Percentiles rank a stretch among this genome's conserved stretches.
Conservation (phyloP, 2,113 vertebrate species). For the Myanophis thanlyinensis region DNA sequence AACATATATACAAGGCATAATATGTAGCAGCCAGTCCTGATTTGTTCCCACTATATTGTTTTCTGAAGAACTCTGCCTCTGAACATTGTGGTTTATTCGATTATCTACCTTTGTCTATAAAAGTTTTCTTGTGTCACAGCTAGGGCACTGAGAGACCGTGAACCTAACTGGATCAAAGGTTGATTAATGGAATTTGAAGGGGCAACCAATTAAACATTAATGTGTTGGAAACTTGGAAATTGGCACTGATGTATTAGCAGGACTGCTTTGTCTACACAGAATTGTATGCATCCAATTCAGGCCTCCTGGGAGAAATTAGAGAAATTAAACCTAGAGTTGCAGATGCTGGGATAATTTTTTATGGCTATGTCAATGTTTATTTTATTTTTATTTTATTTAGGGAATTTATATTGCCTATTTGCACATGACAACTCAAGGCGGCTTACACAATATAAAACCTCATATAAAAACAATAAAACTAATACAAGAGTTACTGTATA, state of each 20-base stretch:
- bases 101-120: background rate
- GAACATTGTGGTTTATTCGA: background rate
- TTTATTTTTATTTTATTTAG: too few species aligned
- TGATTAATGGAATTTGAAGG: background rate
- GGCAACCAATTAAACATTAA: background rate
- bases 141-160: background rate
- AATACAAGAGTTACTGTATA: too few species aligned
- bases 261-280: background rate
- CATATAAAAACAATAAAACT: too few species aligned
- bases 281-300: background rate
- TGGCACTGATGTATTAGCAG: background rate
- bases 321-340: too few species aligned
- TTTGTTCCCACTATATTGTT: background rate
- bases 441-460: too few species aligned
- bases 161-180: background rate
- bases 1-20: background rate
- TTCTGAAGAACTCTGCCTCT: background rate
- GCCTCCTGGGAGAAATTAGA: background rate
- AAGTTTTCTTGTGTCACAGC: background rate
- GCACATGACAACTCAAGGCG: too few species aligned
- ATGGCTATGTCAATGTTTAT: background rate
- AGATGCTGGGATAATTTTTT: background rate
- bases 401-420: too few species aligned
- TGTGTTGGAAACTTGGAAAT: background rate
- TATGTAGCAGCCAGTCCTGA: background rate